phyloP scores from a whole-genome alignment of 1,140 invertebrate genomes.

The Dendroctonus valens region DNA sequence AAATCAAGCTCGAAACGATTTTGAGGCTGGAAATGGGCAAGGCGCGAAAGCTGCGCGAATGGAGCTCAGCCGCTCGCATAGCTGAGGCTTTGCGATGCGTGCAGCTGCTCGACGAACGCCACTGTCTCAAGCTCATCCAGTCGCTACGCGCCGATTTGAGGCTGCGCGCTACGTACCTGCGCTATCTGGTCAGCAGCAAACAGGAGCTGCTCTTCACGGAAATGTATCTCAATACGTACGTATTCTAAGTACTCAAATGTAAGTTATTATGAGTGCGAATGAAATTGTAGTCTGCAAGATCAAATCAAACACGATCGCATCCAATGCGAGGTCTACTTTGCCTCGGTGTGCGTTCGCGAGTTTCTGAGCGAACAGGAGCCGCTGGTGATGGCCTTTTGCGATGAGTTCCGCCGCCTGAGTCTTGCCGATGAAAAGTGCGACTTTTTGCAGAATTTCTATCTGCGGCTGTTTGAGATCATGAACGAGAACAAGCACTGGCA shows the following conservation, averaged over 20 bases:
- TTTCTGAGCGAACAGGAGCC: constrained; percentile 74
- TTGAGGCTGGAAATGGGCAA: constrained; percentile 82
- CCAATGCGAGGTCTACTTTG: constrained; percentile 75
- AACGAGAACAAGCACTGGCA: constrained; percentile 70
- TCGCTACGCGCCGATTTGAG: constrained; percentile 81
- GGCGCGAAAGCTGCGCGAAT: constrained; percentile 81
- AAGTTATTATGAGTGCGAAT: not conserved
- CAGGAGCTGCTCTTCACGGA: constrained; percentile 79
- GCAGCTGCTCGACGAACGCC: constrained; percentile 68
- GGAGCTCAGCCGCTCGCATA: constrained; percentile 79
- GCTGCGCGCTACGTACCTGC: constrained; percentile 75
- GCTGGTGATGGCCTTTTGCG: constrained; percentile 66
- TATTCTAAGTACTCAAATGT: not conserved
- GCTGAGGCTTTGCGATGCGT: constrained; percentile 80
- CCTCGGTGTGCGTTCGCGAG: constrained; percentile 74
- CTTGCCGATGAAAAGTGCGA: constrained; percentile 82
- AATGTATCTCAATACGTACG: constrained; percentile 71
- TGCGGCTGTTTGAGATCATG: constrained; percentile 61
- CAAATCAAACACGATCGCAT: constrained; percentile 68
- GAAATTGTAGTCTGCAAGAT: constrained; percentile 57
- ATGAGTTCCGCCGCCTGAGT: constrained; percentile 73
- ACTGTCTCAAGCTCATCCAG: constrained; percentile 73
- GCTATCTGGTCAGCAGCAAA: constrained; percentile 81
- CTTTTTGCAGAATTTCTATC: constrained; percentile 66
- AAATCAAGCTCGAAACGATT: constrained; percentile 69